phyloP scores from a whole-genome alignment of 2,888 invertebrate species.

The Acholoe squamosa region DNA sequence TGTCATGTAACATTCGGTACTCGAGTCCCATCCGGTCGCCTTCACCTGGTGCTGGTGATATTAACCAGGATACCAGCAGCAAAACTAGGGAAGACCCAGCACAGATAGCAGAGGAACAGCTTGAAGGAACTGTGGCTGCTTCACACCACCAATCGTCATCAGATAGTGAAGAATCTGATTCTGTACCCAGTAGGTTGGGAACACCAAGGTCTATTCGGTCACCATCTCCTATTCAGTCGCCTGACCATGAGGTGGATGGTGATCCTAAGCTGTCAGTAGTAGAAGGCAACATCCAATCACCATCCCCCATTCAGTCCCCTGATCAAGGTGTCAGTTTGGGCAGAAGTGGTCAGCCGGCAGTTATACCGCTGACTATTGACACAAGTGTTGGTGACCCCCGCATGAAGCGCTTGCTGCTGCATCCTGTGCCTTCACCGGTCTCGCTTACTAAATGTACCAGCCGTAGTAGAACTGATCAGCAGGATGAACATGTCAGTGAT shows the following conservation, averaged over 20 bases:
- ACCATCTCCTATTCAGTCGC: conserved; percentile 52
- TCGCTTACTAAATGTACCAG: neutral
- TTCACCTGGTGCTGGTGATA: neutral
- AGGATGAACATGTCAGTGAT: neutral
- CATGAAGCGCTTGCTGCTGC: conserved; percentile 21
- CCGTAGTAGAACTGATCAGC: too few species aligned
- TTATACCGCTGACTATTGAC: conserved; percentile 64
- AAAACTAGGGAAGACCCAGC: neutral
- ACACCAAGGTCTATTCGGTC: conserved; percentile 41
- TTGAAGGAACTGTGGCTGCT: too few species aligned
- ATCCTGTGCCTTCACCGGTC: conserved; percentile 34
- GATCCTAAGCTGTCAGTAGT: neutral
- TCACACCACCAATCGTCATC: neutral
- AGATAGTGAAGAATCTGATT: neutral
- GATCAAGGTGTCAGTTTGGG: conserved; percentile 17
- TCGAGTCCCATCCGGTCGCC: conserved; percentile 43
- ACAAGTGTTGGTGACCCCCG: conserved; percentile 51
- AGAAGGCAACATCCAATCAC: conserved; percentile 12
- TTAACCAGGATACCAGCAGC: neutral
- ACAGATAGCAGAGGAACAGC: too few species aligned
- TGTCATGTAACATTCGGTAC: neutral
- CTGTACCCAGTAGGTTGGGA: neutral
- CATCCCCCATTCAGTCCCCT: conserved; percentile 34
- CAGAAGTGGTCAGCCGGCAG: conserved; percentile 60
- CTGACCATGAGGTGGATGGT: neutral